Base-by-base conservation (phyloP, 2,797 vertebrate genomes). In the Epinephelus malabaricus region DNA sequence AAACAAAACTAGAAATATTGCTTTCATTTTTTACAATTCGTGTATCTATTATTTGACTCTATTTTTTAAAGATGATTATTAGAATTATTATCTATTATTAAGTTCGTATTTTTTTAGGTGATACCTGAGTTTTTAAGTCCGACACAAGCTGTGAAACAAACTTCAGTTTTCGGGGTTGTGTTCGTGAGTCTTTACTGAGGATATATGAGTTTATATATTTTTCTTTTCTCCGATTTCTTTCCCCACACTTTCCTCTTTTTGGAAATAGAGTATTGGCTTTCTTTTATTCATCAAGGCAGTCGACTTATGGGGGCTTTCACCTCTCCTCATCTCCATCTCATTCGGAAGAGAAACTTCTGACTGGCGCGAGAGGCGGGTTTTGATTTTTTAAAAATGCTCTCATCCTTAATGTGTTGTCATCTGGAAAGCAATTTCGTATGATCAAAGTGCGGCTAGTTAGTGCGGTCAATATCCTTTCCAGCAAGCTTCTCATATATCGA, bases 401-500 rank as follows among this genome's bases (percentile, higher is more conserved):
- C 83, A 88, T 89, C 89, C 89, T 92, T 90, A 90, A 92, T 91
- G 88, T 91, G 91, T 89, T 91, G 89, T 92, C 90, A 91, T 91
- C 82, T 92, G 93, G 84, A 93, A 92, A 92, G 85, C 89, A 90
- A 88, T 91, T 88, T 88, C 66, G 73, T 88, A 86, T 92, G 91
- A 93, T 91, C 92, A 94, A 93, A 93, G 90, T 90, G 90, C 83
- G 87, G 93, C 92, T 94, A 86, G 91, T 93, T 94, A 93, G 89
- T 87, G 85, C 88, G 90, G 84, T 93, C 92, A 91, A 94, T 94
- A 93, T 86, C 70, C 85, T 89, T 81, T 87, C 85, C 81, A 91
- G 88, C 87, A 75, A 89, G 88, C 87, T 83, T 81, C 89, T 86
- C 86, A 76, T 69, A 72, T 92, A 93, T 92, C 92, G 91, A 94